Percentiles rank a stretch among this genome's conserved stretches.
Evolutionary conservation across 2,113 vertebrate species (phyloP).

Genomic region (Trematocara stigmaticum): DNA sequence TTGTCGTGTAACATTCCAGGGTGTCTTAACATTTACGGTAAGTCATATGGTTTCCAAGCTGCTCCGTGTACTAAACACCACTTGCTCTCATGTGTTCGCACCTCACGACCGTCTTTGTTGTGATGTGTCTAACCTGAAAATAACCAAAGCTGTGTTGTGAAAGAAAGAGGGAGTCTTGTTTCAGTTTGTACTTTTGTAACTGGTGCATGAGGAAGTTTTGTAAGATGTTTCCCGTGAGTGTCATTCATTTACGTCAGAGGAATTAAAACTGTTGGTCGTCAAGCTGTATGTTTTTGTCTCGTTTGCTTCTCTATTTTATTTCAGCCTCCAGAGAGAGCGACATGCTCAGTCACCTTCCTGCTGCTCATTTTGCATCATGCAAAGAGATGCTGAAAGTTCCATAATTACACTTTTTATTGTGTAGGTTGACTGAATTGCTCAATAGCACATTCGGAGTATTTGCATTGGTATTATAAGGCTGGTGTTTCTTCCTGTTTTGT

Average conservation of each 20-base stretch:
- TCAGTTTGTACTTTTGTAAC: constrained; percentile 29
- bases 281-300: not conserved
- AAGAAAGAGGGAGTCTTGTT: not conserved
- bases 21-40: constrained; percentile 31
- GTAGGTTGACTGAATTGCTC: not conserved
- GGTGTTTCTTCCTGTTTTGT: not conserved
- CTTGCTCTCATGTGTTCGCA: not conserved
- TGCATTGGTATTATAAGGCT: not conserved
- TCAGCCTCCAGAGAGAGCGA: not conserved
- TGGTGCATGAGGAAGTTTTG: constrained; percentile 27
- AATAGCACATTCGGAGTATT: not conserved
- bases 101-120: not conserved
- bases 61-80: not conserved
- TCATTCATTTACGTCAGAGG: constrained; percentile 2
- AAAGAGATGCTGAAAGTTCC: not conserved
- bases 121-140: not conserved
- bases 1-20: constrained; percentile 6
- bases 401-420: not conserved
- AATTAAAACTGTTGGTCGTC: constrained; percentile 11
- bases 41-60: not conserved
- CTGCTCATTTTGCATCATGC: not conserved
- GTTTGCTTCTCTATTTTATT: not conserved
- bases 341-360: not conserved
- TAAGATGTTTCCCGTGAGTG: not conserved
- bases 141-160: not conserved